Conservation (phyloP, 2,888 invertebrate species). For the Quadroppia sp. region DNA sequence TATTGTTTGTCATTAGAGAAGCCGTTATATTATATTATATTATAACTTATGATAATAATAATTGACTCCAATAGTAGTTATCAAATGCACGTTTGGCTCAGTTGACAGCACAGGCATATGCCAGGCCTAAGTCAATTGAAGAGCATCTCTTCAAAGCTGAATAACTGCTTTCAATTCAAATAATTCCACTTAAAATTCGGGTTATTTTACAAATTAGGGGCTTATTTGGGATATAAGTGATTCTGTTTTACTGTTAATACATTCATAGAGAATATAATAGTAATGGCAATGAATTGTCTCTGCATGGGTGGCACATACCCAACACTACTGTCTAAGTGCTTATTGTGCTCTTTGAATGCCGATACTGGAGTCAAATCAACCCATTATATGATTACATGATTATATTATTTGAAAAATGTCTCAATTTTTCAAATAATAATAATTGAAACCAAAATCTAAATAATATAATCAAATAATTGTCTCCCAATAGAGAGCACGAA, state of each 20-base stretch:
- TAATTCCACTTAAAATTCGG: background rate
- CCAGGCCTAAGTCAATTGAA: background rate
- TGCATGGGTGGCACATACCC: constrained; percentile 29
- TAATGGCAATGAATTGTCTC: constrained; percentile 23
- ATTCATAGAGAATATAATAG: constrained; percentile 31
- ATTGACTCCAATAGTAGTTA: constrained; percentile 29
- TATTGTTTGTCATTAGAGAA: constrained; percentile 34
- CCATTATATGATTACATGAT: constrained; percentile 16
- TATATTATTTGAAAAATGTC: constrained; percentile 15
- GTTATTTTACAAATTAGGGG: constrained; percentile 34
- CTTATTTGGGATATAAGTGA: constrained; percentile 13
- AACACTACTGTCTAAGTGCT: background rate
- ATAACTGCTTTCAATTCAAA: constrained; percentile 29
- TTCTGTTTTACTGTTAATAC: constrained; percentile 10
- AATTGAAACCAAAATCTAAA: constrained; percentile 29
- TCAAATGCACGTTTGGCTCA: background rate
- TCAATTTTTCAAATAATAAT: constrained; percentile 21
- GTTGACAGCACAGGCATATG: constrained; percentile 4
- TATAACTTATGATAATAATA: no score
- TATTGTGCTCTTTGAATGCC: background rate
- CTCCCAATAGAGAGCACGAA: constrained; percentile 27
- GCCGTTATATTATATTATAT: no score
- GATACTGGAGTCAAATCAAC: background rate
- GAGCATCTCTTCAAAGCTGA: background rate
- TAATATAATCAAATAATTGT: constrained; percentile 34